Conservation (phyloP, 2,797 vertebrate genomes). For the Simalia tracyae region DNA sequence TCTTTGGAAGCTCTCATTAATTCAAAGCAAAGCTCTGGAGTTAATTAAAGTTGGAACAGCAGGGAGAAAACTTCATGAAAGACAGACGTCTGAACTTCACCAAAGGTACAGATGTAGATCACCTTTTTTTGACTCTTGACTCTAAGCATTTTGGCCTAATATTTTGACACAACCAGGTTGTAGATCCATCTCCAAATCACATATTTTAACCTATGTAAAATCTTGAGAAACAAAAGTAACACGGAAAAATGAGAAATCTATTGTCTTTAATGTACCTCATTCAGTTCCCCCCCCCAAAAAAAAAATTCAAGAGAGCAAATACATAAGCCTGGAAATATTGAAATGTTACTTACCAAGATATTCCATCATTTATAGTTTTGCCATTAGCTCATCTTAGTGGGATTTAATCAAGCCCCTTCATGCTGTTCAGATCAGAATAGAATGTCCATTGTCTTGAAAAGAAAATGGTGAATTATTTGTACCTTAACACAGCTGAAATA, state of each 20-base stretch:
- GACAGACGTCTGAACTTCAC: background rate
- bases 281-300: background rate
- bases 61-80: background rate
- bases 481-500: constrained; percentile 24
- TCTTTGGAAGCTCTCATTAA: background rate
- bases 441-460: constrained; percentile 42
- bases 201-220: constrained; percentile 18
- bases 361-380: constrained; percentile 46
- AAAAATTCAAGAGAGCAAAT: constrained; percentile 18
- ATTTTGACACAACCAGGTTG: background rate
- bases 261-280: constrained; percentile 25
- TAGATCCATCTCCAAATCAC: constrained; percentile 11
- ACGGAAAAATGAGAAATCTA: constrained; percentile 7
- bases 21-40: background rate
- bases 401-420: constrained; percentile 54
- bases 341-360: constrained; percentile 44
- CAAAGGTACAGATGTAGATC: background rate
- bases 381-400: constrained; percentile 50
- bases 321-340: constrained; percentile 53
- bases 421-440: constrained; percentile 27
- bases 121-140: background rate
- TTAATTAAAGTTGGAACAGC: background rate
- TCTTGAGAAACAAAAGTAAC: background rate
- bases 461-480: constrained; percentile 37
- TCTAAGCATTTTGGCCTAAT: background rate